Percentiles rank a stretch among this genome's conserved stretches.
Evolutionary conservation across 2,797 vertebrate genomes (phyloP).

Genomic region (Sebastes kiyomatsui): DNA sequence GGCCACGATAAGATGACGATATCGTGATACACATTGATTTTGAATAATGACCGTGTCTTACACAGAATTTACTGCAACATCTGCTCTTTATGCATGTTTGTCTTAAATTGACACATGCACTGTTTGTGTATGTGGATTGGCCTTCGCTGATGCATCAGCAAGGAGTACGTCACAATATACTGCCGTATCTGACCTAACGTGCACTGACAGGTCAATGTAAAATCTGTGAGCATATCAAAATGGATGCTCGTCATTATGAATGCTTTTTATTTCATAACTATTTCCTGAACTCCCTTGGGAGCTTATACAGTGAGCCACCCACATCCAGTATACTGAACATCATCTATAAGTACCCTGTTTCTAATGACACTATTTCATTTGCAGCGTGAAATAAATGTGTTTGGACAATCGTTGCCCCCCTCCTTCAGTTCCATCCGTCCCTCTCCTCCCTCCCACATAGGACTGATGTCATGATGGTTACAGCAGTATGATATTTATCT

Average conservation of each 20-base stretch:
- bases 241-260: neutral
- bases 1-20: too few relatives aligned
- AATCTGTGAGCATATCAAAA: neutral
- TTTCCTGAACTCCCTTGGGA: neutral
- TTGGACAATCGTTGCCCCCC: neutral
- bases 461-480: slow-evolving; percentile 1
- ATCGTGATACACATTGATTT: too few relatives aligned
- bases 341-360: neutral
- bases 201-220: neutral
- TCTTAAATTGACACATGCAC: too few relatives aligned
- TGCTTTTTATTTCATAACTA: neutral
- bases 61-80: too few relatives aligned
- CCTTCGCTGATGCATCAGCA: too few relatives aligned
- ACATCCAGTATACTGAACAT: neutral
- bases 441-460: slow-evolving; percentile 5
- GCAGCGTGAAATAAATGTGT: neutral
- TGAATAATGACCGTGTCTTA: too few relatives aligned
- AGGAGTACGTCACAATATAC: too few relatives aligned
- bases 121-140: too few relatives aligned
- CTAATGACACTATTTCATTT: neutral
- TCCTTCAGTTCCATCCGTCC: neutral
- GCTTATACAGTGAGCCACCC: too few relatives aligned
- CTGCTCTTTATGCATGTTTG: too few relatives aligned
- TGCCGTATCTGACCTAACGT: too few relatives aligned
- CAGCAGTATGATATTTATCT: slow-evolving; percentile 42